Percentiles rank a stretch among this genome's conserved stretches.
phyloP scores from a whole-genome alignment of 2,888 invertebrate genomes.

The Morpho achilles region DNA sequence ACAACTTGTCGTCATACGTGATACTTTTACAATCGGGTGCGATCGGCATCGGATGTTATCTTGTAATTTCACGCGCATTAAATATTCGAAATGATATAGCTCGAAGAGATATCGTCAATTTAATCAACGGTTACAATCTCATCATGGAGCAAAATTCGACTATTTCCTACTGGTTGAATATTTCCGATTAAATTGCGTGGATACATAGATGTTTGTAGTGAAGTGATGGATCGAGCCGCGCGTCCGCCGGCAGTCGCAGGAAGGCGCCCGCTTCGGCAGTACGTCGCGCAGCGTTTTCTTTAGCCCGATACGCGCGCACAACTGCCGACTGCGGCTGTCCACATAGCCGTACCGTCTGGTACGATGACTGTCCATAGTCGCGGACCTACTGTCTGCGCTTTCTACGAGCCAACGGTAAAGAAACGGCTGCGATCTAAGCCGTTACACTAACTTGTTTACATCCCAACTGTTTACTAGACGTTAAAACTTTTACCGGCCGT shows the following conservation, averaged over 20 bases:
- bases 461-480: constrained; percentile 46
- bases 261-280: constrained; percentile 58
- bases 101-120: constrained; percentile 28
- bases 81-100: constrained; percentile 35
- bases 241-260: constrained; percentile 51
- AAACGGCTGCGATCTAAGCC: constrained; percentile 47
- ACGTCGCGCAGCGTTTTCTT: constrained; percentile 44
- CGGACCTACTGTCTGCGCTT: constrained; percentile 49
- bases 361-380: constrained; percentile 47
- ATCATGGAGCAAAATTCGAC: constrained; percentile 35
- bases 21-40: constrained; percentile 10
- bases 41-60: constrained; percentile 16
- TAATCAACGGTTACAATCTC: constrained; percentile 34
- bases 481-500: constrained; percentile 53
- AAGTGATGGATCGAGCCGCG: constrained; percentile 17
- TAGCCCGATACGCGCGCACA: constrained; percentile 23
- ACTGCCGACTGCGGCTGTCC: constrained; percentile 32
- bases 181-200: constrained; percentile 27
- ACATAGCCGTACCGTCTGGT: constrained; percentile 31
- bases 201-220: neutral
- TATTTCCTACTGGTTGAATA: constrained; percentile 34
- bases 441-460: constrained; percentile 60
- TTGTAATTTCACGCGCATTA: constrained; percentile 37
- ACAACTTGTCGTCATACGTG: constrained; percentile 9
- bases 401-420: constrained; percentile 63